Evolutionary conservation across 2,797 vertebrate species (phyloP), one percentile per base, ranked within the genome.

Genomic region (Micromesistius poutassou): DNA sequence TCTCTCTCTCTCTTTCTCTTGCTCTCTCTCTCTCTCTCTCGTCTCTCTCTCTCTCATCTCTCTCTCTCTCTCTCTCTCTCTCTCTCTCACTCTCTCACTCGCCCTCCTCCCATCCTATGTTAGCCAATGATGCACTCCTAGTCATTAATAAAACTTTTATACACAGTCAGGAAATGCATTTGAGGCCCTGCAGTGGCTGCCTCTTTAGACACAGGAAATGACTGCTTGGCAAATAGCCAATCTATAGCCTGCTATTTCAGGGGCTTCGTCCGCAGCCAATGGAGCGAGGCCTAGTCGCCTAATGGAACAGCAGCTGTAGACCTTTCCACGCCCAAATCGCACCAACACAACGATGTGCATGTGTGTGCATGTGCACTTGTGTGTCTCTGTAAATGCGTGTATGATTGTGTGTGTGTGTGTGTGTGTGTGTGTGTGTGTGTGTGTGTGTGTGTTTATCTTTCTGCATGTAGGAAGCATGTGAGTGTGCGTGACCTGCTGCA

Each of bases 81-180:
- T 55, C 46, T 19, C 22, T 66, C 55, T 66, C 19, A 25, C n/a
- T 55, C 55, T 14, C 55, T 22, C 55, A 25, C 55, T 25, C 78
- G 82, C 80, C 85, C 79, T 77, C 79, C 40, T 82, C 77, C 76
- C 42, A 9, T 68, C 76, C 79, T 79, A 71, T 33, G 38, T 46
- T n/a, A 28, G 31, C 71, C 87, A 74, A 92, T 93, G 92, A 94
- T 94, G 93, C 93, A 93, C 93, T 94, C 92, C 90, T 93, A 90
- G 90, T 93, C 93, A 94, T 94, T 95, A 95, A 94, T 94, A 94
- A 93, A 94, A 93, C 86, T 94, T 94, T 94, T 93, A 94, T 94
- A 93, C 92, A 88, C 90, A 91, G 92, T 93, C 94, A 95, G 94
- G 94, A 95, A 95, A 94, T 95, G 93, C 93, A 94, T 94, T 93